A percentile compares a stretch with the other conserved stretches of the same genome.
phyloP scores from a whole-genome alignment of 2,797 vertebrate species.

The Streptopelia turtur region DNA sequence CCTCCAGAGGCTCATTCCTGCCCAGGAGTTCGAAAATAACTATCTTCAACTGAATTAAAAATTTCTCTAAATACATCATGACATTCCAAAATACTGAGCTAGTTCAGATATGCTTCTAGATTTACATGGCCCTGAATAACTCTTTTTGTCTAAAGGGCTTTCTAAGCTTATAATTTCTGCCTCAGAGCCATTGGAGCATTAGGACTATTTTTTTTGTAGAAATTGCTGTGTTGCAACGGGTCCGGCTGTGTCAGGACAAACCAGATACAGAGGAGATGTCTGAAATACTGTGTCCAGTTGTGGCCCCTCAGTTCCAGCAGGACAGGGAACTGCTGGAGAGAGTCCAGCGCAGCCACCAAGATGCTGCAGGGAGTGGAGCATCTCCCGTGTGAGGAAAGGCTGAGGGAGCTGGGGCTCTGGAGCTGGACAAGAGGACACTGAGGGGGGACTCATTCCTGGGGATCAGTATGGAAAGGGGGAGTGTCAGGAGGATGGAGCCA shows the following conservation, averaged over 20 bases:
- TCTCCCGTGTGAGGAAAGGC: too few species aligned
- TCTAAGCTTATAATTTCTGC: not conserved
- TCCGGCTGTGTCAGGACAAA: not conserved
- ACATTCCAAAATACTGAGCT: slow-evolving; percentile 1
- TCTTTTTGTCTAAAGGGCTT: not conserved
- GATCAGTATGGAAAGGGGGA: too few species aligned
- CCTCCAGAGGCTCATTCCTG: slow-evolving; percentile 36
- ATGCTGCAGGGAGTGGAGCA: too few species aligned
- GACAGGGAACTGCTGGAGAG: too few species aligned
- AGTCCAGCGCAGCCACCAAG: too few species aligned
- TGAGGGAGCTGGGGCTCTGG: too few species aligned
- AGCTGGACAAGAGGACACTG: too few species aligned
- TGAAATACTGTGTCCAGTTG: too few species aligned
- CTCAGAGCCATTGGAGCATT: not conserved
- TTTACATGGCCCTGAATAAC: not conserved
- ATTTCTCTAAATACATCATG: not conserved
- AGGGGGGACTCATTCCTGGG: too few species aligned
- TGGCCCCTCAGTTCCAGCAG: too few species aligned
- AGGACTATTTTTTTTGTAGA: not conserved
- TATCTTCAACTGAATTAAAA: slow-evolving; percentile 37
- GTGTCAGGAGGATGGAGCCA: too few species aligned
- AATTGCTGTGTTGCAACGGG: not conserved
- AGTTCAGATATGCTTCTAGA: not conserved
- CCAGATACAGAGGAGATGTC: not conserved
- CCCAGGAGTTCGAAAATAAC: slow-evolving; percentile 27